Conservation (phyloP, 2,113 vertebrate genomes). For the Argyrosomus japonicus region DNA sequence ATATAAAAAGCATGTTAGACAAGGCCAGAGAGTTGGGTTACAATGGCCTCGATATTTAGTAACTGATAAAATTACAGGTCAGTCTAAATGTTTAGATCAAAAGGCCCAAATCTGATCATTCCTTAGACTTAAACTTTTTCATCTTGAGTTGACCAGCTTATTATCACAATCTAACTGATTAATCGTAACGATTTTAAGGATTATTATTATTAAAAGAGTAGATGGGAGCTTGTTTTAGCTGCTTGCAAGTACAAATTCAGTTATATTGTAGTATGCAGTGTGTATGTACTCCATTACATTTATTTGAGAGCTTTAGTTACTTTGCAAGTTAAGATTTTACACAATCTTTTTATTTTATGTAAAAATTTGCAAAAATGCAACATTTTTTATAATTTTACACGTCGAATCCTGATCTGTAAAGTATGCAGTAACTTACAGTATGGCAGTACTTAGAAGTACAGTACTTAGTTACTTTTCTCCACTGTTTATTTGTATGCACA, state of each 20-base stretch:
- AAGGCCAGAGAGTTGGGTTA: background rate
- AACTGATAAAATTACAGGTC: background rate
- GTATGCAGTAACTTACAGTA: background rate
- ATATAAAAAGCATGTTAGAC: background rate
- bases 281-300: no score
- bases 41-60: background rate
- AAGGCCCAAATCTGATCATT: background rate
- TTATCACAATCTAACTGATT: background rate
- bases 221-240: no score
- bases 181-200: no score
- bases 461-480: background rate
- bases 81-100: background rate
- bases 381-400: background rate
- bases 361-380: background rate
- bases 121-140: background rate
- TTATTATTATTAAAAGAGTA: background rate
- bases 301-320: no score
- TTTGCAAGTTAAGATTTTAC: no score
- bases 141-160: no score
- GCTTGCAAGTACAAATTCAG: no score
- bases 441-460: background rate
- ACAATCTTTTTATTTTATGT: no score
- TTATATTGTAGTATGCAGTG: no score
- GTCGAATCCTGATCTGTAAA: background rate
- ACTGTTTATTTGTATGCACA: background rate